Percentiles rank a stretch among this genome's conserved stretches.
phyloP scores from a whole-genome alignment of 2,888 invertebrate species.

The Andrena hattorfiana region DNA sequence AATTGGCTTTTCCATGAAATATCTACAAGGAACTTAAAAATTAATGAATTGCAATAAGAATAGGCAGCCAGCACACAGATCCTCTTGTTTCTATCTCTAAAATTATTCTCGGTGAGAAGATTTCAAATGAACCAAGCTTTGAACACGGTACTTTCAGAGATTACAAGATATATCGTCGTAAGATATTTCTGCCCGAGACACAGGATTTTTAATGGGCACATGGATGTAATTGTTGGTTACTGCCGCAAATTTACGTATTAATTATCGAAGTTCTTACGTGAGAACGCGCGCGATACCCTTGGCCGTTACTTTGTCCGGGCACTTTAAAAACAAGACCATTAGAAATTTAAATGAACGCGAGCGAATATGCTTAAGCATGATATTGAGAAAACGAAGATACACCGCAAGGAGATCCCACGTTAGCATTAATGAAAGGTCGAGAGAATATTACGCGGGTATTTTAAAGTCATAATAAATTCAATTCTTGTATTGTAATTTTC shows the following conservation, averaged over 20 bases:
- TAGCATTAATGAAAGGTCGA: not conserved
- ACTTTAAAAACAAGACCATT: not conserved
- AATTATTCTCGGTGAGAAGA: not conserved
- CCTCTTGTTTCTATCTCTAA: not conserved
- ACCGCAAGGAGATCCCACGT: not conserved
- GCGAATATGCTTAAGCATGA: not conserved
- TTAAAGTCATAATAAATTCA: too few species aligned
- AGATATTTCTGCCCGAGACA: not conserved
- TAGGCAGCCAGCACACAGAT: too few species aligned
- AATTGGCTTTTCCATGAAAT: too few species aligned
- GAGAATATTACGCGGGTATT: not conserved
- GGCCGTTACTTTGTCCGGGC: not conserved
- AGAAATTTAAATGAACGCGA: not conserved
- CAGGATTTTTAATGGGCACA: not conserved
- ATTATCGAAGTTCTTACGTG: constrained; percentile 9
- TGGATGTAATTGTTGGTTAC: not conserved
- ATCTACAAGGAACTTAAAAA: too few species aligned
- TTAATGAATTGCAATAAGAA: too few species aligned
- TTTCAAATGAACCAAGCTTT: not conserved
- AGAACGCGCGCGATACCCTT: not conserved
- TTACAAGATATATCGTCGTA: not conserved
- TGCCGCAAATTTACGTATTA: not conserved
- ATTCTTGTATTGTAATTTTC: too few species aligned
- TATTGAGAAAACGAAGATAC: not conserved
- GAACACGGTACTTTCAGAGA: not conserved